Conservation (phyloP, 2,113 vertebrate species). For the Alosa alosa region DNA sequence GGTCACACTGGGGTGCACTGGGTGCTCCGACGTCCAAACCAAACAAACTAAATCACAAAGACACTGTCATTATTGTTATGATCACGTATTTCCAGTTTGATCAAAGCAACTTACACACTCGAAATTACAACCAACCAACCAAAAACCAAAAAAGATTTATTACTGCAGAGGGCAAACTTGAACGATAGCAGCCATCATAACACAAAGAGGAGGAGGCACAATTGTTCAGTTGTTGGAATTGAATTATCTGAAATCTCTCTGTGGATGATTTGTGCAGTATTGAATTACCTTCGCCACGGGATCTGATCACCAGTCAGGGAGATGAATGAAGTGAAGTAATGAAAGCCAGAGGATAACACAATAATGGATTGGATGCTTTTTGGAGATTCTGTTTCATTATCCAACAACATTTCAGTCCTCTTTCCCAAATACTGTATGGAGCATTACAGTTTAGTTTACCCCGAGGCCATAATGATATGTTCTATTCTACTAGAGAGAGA, state of each 20-base stretch:
- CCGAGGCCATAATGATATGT: background rate
- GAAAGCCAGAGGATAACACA: background rate
- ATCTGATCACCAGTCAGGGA: conserved; percentile 22
- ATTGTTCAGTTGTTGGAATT: conserved; percentile 28
- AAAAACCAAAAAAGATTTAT: background rate
- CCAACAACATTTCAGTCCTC: background rate
- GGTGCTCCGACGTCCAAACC: background rate
- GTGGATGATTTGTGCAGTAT: conserved; percentile 28
- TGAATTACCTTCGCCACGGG: conserved; percentile 32
- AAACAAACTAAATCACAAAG: background rate
- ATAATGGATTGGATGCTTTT: background rate
- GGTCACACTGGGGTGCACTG: background rate
- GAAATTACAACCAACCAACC: background rate
- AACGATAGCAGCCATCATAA: conserved; percentile 32
- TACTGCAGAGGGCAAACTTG: background rate
- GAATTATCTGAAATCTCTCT: conserved; percentile 32
- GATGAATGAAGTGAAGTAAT: conserved; percentile 9
- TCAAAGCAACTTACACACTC: background rate
- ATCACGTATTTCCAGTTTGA: background rate
- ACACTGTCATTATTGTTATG: background rate
- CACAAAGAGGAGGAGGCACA: background rate
- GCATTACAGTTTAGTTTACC: background rate
- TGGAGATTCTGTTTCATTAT: background rate
- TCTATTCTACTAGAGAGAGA: no score
- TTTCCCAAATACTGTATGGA: background rate